A percentile compares a stretch with the other conserved stretches of the same genome.
These are phyloP conservation scores for Hiodon alosoides DNA, from an alignment of 2,113 vertebrate species.

Conservation along the genomic window DNA sequence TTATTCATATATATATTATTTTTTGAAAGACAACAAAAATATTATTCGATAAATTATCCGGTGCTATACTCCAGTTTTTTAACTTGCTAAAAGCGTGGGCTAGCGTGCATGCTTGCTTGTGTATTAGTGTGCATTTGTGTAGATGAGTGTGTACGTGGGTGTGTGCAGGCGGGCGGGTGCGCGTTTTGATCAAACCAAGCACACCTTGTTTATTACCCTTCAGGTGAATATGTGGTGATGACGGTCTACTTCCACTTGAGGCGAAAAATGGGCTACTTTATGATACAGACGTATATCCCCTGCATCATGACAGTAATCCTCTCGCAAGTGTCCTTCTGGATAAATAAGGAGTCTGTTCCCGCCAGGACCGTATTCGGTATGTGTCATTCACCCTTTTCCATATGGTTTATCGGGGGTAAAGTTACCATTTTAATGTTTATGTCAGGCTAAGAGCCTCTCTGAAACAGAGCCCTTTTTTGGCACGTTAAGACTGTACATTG, in stretches of 20 bases:
- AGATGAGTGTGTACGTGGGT: no score
- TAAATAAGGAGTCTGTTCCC: slow-evolving; percentile 98
- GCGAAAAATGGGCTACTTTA: slow-evolving; percentile 99
- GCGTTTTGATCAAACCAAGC: not conserved
- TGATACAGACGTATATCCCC: slow-evolving; percentile 99
- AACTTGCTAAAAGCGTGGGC: no score
- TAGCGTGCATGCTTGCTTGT: no score
- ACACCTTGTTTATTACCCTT: slow-evolving; percentile 31
- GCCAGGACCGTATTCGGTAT: slow-evolving; percentile 96
- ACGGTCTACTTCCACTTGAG: slow-evolving; percentile 93
- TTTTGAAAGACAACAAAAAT: not conserved
- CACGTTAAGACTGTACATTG: not conserved
- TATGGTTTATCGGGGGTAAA: slow-evolving; percentile 24
- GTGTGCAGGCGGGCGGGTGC: no score
- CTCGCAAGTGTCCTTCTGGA: slow-evolving; percentile 99
- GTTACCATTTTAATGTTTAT: slow-evolving; percentile 34
- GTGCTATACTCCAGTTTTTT: no score
- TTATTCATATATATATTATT: not conserved
- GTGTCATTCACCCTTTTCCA: slow-evolving; percentile 45
- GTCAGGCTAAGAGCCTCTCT: not conserved
- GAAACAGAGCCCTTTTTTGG: not conserved
- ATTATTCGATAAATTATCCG: not conserved
- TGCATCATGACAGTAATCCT: slow-evolving; percentile 99
- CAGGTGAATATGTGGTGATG: slow-evolving; percentile 98
- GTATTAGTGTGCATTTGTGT: no score